Conservation (phyloP, 2,113 vertebrate species). For the Damaliscus lunatus region DNA sequence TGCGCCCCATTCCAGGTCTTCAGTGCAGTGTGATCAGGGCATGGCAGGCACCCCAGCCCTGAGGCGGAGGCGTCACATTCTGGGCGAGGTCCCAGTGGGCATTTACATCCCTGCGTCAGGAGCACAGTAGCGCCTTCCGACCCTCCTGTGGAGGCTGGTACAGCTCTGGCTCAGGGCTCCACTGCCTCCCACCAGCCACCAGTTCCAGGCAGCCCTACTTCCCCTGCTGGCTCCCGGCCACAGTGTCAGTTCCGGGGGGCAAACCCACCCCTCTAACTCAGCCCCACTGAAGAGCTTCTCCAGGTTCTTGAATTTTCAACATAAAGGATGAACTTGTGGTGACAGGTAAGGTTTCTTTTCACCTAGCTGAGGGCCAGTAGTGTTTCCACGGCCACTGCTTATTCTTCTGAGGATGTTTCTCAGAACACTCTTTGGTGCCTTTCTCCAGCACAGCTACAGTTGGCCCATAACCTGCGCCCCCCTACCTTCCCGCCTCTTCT, state of each 20-base stretch:
- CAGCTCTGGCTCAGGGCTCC: background rate
- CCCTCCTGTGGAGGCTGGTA: background rate
- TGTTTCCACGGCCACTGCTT: too few species aligned
- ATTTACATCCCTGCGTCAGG: background rate
- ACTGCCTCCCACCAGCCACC: background rate
- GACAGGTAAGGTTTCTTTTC: background rate
- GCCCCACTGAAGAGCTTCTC: background rate
- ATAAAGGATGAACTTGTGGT: background rate
- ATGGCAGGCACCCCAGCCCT: too few species aligned
- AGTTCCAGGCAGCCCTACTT: background rate
- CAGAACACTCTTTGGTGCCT: background rate
- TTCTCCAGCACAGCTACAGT: background rate
- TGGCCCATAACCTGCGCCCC: fast-evolving
- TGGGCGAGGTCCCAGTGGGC: background rate
- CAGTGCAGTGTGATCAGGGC: too few species aligned
- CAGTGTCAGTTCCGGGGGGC: background rate
- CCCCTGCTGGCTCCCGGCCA: background rate
- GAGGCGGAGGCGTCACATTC: fast-evolving
- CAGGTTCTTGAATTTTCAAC: background rate
- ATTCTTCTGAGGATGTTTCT: background rate
- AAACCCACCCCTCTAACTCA: background rate
- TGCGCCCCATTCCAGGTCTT: background rate
- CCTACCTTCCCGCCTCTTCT: background rate
- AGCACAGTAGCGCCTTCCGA: background rate
- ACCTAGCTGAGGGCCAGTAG: background rate